Conservation (phyloP, 2,113 vertebrate species). For the Antigone vipio region DNA sequence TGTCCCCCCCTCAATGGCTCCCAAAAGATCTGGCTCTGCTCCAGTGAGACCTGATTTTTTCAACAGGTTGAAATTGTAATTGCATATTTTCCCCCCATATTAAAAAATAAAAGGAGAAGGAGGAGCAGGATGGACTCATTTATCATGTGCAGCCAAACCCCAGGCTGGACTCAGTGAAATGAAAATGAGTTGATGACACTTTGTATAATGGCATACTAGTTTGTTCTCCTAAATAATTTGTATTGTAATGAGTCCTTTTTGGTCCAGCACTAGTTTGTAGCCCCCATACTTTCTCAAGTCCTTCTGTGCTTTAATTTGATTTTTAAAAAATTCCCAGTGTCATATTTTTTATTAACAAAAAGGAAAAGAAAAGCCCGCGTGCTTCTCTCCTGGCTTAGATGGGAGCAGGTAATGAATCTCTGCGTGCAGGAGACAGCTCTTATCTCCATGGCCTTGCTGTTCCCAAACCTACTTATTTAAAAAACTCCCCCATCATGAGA, state of each 20-base stretch:
- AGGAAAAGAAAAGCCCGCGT: background rate
- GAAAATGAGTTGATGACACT: conserved; percentile 18
- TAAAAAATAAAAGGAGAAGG: background rate
- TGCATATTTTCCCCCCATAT: background rate
- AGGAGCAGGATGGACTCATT: background rate
- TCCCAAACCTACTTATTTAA: background rate
- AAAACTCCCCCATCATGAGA: background rate
- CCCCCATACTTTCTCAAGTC: background rate
- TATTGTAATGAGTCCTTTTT: conserved; percentile 35
- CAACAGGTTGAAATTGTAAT: background rate
- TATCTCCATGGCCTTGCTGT: background rate
- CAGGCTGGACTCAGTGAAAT: background rate
- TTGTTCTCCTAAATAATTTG: conserved; percentile 35
- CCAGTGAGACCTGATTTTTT: background rate
- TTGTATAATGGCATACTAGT: conserved; percentile 1
- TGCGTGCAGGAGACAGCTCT: background rate
- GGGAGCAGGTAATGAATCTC: conserved; percentile 30
- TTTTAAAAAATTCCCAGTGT: background rate
- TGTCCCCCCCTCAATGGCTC: no score
- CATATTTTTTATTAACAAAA: background rate
- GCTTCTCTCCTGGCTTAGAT: background rate
- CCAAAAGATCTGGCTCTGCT: no score
- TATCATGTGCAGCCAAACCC: conserved; percentile 30
- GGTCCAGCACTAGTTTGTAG: conserved; percentile 74
- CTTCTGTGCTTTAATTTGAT: background rate